Evolutionary conservation across 2,797 vertebrate species (phyloP).

Genomic region (Gymnothorax javanicus): DNA sequence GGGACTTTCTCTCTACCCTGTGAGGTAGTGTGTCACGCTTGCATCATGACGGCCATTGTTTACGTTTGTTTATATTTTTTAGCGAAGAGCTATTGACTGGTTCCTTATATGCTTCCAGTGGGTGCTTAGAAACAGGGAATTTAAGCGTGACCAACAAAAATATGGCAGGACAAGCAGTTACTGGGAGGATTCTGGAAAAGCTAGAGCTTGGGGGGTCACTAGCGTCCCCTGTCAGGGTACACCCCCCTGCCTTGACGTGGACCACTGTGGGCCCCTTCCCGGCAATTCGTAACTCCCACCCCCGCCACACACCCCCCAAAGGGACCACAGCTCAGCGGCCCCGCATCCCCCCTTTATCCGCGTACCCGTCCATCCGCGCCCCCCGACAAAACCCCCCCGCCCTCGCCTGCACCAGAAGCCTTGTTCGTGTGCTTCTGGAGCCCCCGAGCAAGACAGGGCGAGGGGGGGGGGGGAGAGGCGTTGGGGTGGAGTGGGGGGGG

Average conservation of each 20-base stretch:
- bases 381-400: background rate
- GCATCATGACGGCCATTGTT: conserved; percentile 7
- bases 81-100: background rate
- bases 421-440: background rate
- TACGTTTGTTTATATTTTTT: background rate
- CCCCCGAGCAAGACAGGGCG: conserved; percentile 33
- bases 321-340: conserved; percentile 46
- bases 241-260: conserved; percentile 32
- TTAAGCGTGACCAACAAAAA: background rate
- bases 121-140: background rate
- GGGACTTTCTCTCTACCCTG: conserved; percentile 43
- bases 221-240: conserved; percentile 54
- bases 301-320: conserved; percentile 48
- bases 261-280: background rate
- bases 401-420: background rate
- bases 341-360: conserved; percentile 55
- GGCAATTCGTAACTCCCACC: conserved; percentile 62
- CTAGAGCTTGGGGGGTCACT: background rate
- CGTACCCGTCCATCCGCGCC: background rate
- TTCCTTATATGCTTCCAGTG: background rate
- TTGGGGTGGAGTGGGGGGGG: conserved; percentile 24
- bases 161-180: background rate
- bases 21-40: background rate
- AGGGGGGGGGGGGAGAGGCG: conserved; percentile 22
- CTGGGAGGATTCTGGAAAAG: background rate